Evolutionary conservation across 2,888 invertebrate species (phyloP), one percentile per base, ranked within the genome.

Genomic region (Sinohyriopsis cumingii): DNA sequence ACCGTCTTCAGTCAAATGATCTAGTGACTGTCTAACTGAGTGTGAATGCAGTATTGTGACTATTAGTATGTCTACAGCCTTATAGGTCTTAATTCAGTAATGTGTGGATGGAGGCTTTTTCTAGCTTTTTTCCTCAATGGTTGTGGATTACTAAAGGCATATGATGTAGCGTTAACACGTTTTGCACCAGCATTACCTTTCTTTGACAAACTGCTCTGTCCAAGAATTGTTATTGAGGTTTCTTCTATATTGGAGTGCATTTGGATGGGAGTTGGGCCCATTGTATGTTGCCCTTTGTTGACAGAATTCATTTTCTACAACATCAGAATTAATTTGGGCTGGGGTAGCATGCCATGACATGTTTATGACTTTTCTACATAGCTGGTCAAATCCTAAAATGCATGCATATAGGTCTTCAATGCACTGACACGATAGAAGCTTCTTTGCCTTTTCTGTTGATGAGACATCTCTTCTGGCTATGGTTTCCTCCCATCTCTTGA

Each of bases 201-300:
- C 55, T 59, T 64, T 12, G 73, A 73, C 33, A 73, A 59, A 22
- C 24, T 25, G 57, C 65, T 67, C 65, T 73, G 65, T 24, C 70
- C 69, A 53, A 70, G 53, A 7, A 73, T 19, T 54, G 24, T 68
- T 73, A 64, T 73, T 72, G 5, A 69, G 65, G 20, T 68, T 63
- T 45, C 55, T 63, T 20, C 60, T 62, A 54, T 72, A 69, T 24
- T 72, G 68, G 22, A 63, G 18, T 15, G 68, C 72, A 69, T 61
- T 72, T 18, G 68, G 72, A 57, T 72, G 69, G n/a, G 67, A 62
- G 28, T 73, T 73, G 1, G 72, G 67, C 45, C 72, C 72, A 69
- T 72, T 72, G 61, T 69, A 63, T n/a, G 72, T 72, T 25, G 72
- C 59, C 19, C 72, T n/a, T 25, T 60, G 67, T 25, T 67, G 67